Evolutionary conservation across 2,888 invertebrate genomes (phyloP), one percentile per base, ranked within the genome.

Genomic region (Xestia c-nigrum): DNA sequence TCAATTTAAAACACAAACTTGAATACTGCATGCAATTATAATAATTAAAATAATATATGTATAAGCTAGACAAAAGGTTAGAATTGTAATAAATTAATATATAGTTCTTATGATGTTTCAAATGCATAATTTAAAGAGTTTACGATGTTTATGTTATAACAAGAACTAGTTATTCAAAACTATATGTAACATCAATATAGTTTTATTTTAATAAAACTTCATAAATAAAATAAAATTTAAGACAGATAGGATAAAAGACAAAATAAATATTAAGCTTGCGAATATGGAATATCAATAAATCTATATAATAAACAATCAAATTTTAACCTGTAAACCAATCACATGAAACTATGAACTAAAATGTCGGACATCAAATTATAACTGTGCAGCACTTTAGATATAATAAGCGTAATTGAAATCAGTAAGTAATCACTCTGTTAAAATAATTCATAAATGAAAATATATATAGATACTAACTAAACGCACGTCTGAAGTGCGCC

Each of bases 401-500:
- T 3, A 57, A 61, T 24, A 10, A 43, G 46, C 65, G 4, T 19
- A 64, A 47, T 55, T 52, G 0, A 74, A 59, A 50, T 61, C 31
- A 40, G 21, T 52, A 52, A 21, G 21, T 47, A 55, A 14, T 59
- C 47, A 64, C 24, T 65, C 61, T 57, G 14, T 38, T 38, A 50
- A 16, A 47, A 50, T 12, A 57, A 52, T 57, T 40, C 63, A 47
- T 50, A 74, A 40, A 38, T 55, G 24, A 76, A 19, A 76, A 40
- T 38, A 63, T 68, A 31, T 59, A 47, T 52, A 61, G 40, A 74
- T 63, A 71, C 5, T 72, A 57, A 78, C 70, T 68, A 66, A 66
- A 43, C 19, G 43, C 50, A 71, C 80, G 86, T 86, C 86, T 82
- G 72, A 74, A 74, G 77, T 69, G 78, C 85, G 71, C 72, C 67